Evolutionary conservation across 2,797 vertebrate genomes (phyloP), one percentile per base, ranked within the genome.

Genomic region (Lithobates sylvaticus): DNA sequence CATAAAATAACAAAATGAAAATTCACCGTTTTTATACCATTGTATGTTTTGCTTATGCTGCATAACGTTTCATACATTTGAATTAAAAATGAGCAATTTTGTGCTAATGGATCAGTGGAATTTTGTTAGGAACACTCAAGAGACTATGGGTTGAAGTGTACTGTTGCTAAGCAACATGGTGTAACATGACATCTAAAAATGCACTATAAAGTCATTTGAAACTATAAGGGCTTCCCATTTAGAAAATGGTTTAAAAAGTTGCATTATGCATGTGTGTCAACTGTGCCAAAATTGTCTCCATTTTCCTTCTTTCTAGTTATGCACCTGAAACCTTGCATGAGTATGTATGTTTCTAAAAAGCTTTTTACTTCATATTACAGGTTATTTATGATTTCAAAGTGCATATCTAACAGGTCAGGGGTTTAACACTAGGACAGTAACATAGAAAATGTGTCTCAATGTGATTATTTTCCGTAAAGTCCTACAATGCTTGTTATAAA

Each of bases 31-130:
- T 73, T 61, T 27, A 29, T 78, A 10, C 10, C 34, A 80, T 70
- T 75, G 34, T 65, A 42, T 87, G 44, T 79, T 87, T 87, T 84
- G 70, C 32, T 70, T 80, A 69, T 78, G 64, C 81, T 70, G 75
- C 39, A 68, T 58, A 84, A 84, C 44, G 58, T 29, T 81, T 82
- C 67, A 76, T 70, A 81, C 64, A 87, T 84, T 75, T 87, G 81
- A 87, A 87, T 87, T 87, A 87, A 87, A 80, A 87, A 84, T 87
- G 86, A 84, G 86, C 86, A 74, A 84, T 87, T 87, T 87, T 75
- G 70, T 76, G 81, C 86, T 80, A 87, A 87, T 87, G 86, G 81
- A 78, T 32, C 61, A 44, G 76, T 79, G 58, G 80, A 83, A 87
- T 84, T 87, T 87, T 87, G 81, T 84, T 69, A 84, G 54, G 80